These are phyloP conservation scores for Sinocyclocheilus anshuiensis DNA, from an alignment of 2,113 vertebrate genomes.

Conservation along the genomic window DNA sequence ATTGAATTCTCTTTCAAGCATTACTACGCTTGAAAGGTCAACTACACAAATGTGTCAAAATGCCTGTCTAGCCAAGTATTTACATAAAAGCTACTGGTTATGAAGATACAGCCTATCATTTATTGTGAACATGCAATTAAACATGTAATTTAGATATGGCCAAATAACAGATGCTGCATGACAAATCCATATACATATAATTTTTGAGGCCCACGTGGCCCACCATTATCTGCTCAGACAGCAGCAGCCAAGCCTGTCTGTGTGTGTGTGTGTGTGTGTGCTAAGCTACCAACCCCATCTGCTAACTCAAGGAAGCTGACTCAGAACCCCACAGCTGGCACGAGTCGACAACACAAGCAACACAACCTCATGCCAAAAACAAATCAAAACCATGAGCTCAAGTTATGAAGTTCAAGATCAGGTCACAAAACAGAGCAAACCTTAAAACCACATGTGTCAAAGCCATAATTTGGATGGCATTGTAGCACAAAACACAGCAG, in stretches of 20 bases:
- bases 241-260: constrained; percentile 3
- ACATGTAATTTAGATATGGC: not conserved
- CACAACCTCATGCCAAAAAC: not conserved
- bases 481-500: not conserved
- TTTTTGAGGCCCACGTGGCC: not conserved
- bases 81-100: not conserved
- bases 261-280: not conserved
- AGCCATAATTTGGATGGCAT: not conserved
- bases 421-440: constrained; percentile 2
- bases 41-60: not conserved
- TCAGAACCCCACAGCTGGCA: constrained; percentile 17
- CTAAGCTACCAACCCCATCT: constrained; percentile 17
- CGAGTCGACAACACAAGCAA: not conserved
- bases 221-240: constrained; percentile 8
- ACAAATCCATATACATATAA: constrained; percentile 4
- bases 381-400: constrained; percentile 3
- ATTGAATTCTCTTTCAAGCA: not conserved
- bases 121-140: not conserved
- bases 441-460: not conserved
- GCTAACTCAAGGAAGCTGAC: constrained; percentile 22
- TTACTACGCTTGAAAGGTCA: not conserved
- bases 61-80: not conserved
- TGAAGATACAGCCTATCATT: not conserved
- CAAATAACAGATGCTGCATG: not conserved
- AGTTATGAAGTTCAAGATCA: constrained; percentile 2